Evolutionary conservation across 1,140 invertebrate genomes (phyloP).

Genomic region (Sitodiplosis mosellana): DNA sequence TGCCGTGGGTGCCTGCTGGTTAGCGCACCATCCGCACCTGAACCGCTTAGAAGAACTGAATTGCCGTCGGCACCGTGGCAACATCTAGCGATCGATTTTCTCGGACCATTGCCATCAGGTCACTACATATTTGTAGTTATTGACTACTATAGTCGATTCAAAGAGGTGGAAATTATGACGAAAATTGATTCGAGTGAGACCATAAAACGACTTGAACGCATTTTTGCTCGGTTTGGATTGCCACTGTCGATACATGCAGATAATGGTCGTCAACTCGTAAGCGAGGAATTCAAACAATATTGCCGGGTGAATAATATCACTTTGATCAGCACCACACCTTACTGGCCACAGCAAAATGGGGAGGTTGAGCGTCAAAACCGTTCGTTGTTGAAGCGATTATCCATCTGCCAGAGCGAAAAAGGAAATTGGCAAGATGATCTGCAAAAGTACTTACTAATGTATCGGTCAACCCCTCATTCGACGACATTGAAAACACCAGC

Average conservation of each 20-base stretch:
- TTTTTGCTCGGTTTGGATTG: conserved; percentile 3
- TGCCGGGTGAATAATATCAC: too few species aligned
- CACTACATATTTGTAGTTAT: conserved; percentile 12
- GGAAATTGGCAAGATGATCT: too few species aligned
- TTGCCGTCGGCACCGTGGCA: conserved; percentile 12
- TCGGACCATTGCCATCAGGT: conserved; percentile 11
- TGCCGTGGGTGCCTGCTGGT: too few species aligned
- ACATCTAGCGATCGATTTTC: conserved; percentile 12
- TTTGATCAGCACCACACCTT: conserved; percentile 11
- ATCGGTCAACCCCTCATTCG: conserved; percentile 16
- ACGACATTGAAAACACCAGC: conserved; percentile 19
- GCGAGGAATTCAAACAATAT: conserved; percentile 14
- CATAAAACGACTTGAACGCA: too few species aligned
- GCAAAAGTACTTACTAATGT: conserved; percentile 16
- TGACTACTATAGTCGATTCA: conserved; percentile 10
- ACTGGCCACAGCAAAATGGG: conserved; percentile 20
- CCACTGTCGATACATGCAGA: conserved; percentile 6
- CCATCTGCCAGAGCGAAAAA: too few species aligned
- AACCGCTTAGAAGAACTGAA: conserved; percentile 11
- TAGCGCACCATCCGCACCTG: too few species aligned
- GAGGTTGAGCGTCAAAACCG: conserved; percentile 18
- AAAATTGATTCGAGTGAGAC: too few species aligned
- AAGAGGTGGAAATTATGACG: too few species aligned
- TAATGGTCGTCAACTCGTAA: conserved; percentile 13
- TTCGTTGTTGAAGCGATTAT: too few species aligned